Percentiles rank a stretch among this genome's conserved stretches.
phyloP scores from a whole-genome alignment of 2,888 invertebrate genomes.

The Harpalus rubripes region DNA sequence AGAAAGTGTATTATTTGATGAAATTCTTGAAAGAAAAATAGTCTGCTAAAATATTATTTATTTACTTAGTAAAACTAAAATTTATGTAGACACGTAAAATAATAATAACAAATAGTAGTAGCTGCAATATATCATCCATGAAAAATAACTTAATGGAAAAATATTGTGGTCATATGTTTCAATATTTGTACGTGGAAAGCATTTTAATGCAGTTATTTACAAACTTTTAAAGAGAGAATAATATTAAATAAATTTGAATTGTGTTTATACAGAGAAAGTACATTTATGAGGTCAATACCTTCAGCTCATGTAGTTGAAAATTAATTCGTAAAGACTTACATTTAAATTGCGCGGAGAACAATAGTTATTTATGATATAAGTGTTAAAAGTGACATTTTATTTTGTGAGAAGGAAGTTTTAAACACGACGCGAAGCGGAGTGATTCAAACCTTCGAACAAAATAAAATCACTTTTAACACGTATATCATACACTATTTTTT shows the following conservation, averaged over 20 bases:
- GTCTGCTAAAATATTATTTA: conserved; percentile 6
- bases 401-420: too few species aligned
- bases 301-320: neutral
- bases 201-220: neutral
- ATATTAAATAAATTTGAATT: neutral
- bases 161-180: neutral
- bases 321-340: neutral
- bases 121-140: conserved; percentile 5
- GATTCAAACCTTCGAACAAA: too few species aligned
- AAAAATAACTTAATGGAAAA: conserved; percentile 25
- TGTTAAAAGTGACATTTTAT: too few species aligned
- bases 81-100: conserved; percentile 15
- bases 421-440: too few species aligned
- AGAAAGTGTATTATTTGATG: conserved; percentile 9
- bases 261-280: neutral
- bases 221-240: neutral
- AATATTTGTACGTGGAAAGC: neutral
- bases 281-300: neutral
- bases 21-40: conserved; percentile 24
- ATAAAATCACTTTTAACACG: too few species aligned
- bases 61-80: conserved; percentile 1
- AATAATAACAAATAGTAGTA: conserved; percentile 21
- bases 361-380: too few species aligned
- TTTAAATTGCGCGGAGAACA: neutral
- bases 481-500: too few species aligned